A percentile compares a stretch with the other conserved stretches of the same genome.
Evolutionary conservation across 2,797 vertebrate species (phyloP).

Genomic region (Enteromius fasciolatus): DNA sequence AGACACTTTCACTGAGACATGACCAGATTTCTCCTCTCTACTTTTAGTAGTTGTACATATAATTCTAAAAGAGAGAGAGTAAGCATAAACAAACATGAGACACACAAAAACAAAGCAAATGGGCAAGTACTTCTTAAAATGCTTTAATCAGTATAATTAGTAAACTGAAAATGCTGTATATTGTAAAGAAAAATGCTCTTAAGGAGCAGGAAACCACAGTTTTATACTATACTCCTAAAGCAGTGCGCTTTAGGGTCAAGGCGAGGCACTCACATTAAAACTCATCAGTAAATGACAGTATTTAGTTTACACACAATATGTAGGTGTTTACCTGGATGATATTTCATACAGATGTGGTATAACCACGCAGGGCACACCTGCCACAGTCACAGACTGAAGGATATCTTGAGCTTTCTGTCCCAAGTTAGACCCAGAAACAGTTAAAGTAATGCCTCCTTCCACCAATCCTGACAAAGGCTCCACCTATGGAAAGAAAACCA

Average conservation of each 20-base stretch:
- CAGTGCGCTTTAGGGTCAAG: not conserved
- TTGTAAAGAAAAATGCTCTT: not conserved
- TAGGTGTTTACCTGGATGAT: conserved; percentile 86
- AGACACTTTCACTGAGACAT: conserved; percentile 84
- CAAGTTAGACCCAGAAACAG: conserved; percentile 94
- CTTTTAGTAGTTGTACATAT: conserved; percentile 86
- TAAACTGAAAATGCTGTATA: not conserved
- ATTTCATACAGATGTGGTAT: conserved; percentile 87
- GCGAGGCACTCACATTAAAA: not conserved
- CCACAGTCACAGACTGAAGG: conserved; percentile 86
- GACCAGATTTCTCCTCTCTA: conserved; percentile 76
- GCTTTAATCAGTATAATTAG: not conserved
- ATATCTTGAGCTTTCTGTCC: conserved; percentile 93
- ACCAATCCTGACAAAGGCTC: conserved; percentile 90
- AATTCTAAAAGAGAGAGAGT: conserved; percentile 77
- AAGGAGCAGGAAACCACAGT: not conserved
- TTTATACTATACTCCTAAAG: not conserved
- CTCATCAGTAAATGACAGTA: not conserved
- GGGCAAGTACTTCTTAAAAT: not conserved
- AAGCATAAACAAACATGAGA: not conserved
- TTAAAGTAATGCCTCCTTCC: conserved; percentile 90
- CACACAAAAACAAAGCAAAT: not conserved
- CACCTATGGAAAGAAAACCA: conserved; percentile 74
- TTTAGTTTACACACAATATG: not conserved
- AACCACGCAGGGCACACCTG: conserved; percentile 86